Percentiles rank a stretch among this genome's conserved stretches.
phyloP scores from a whole-genome alignment of 2,797 vertebrate genomes.

The Gallinago solitaria region DNA sequence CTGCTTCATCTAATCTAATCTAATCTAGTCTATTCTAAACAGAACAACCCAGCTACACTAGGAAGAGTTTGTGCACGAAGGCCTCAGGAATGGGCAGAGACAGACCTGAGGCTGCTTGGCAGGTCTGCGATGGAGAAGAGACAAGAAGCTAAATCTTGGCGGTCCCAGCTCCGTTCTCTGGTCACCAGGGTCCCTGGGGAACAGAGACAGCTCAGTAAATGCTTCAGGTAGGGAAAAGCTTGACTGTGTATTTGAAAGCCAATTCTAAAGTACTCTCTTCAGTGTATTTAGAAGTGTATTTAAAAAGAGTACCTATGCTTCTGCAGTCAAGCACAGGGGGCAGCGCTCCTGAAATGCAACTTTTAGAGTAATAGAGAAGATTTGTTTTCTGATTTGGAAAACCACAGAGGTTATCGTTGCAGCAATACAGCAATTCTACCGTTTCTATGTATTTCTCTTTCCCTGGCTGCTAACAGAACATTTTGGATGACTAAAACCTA shows the following conservation, averaged over 20 bases:
- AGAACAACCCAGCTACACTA: not conserved
- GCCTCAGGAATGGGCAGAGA: not conserved
- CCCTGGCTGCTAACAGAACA: fast-evolving
- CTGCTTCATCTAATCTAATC: not conserved
- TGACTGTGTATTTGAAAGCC: not conserved
- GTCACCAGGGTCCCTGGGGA: not conserved
- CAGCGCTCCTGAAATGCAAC: not conserved
- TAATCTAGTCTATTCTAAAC: not conserved
- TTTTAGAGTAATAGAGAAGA: not conserved
- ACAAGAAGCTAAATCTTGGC: not conserved
- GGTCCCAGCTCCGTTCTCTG: not conserved
- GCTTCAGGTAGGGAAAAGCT: not conserved
- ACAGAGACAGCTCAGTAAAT: not conserved
- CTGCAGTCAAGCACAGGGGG: not conserved
- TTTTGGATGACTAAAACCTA: fast-evolving
- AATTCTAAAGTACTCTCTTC: not conserved
- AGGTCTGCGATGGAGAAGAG: not conserved
- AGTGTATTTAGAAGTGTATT: not conserved
- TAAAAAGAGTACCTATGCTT: fast-evolving
- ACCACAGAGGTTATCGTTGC: fast-evolving
- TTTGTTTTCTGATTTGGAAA: not conserved
- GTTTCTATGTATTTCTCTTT: fast-evolving
- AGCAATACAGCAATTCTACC: fast-evolving
- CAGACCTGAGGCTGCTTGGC: not conserved
- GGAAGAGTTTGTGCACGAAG: not conserved